Conservation (phyloP, 2,113 vertebrate genomes). For the Girardinichthys multiradiatus region DNA sequence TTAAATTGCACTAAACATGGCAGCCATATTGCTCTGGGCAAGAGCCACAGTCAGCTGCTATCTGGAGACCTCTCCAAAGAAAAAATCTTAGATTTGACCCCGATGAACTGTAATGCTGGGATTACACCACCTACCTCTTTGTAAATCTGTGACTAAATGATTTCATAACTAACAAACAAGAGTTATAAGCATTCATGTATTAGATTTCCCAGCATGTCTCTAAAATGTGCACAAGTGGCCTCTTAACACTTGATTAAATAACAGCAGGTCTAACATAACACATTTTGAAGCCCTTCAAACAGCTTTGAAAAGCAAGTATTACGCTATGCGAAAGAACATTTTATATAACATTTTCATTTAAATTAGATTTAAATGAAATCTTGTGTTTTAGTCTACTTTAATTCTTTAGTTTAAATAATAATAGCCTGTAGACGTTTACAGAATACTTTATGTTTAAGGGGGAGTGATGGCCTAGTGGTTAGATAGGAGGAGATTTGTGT, state of each 20-base stretch:
- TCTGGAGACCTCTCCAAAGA: background rate
- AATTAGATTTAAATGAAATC: background rate
- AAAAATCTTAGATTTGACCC: background rate
- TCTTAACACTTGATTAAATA: slow-evolving; percentile 38
- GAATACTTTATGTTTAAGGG: background rate
- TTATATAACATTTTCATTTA: background rate
- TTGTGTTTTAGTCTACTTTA: background rate
- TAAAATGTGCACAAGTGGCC: slow-evolving; percentile 29
- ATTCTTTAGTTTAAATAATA: background rate
- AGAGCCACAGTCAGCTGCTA: background rate
- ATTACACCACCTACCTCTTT: slow-evolving; percentile 4
- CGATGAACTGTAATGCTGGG: slow-evolving; percentile 4
- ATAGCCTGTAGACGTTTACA: background rate
- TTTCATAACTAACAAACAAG: slow-evolving; percentile 29
- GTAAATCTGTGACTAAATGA: slow-evolving; percentile 1
- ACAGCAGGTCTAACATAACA: slow-evolving; percentile 6
- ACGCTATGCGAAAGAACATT: slow-evolving; percentile 4
- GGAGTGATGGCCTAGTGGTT: too few relatives aligned
- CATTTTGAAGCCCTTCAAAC: slow-evolving; percentile 2
- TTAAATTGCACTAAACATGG: background rate
- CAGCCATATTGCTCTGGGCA: background rate
- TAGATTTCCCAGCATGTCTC: slow-evolving; percentile 31
- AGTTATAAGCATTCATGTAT: slow-evolving; percentile 34
- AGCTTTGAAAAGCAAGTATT: background rate
- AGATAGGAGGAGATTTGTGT: too few relatives aligned